Percentiles rank a stretch among this genome's conserved stretches.
phyloP scores from a whole-genome alignment of 2,797 vertebrate genomes.

The Sebastes dallii region DNA sequence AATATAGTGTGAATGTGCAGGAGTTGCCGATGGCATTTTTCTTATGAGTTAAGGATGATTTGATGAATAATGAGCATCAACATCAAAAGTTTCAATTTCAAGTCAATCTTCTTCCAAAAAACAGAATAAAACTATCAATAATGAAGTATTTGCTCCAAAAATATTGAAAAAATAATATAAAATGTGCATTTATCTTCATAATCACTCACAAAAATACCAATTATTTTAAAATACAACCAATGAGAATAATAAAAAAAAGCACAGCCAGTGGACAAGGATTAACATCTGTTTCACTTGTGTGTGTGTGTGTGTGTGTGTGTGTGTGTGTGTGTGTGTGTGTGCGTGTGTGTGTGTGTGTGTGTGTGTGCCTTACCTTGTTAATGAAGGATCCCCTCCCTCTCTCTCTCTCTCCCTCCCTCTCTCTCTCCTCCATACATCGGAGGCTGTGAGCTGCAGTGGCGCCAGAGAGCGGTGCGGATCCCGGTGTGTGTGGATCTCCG shows the following conservation, averaged over 20 bases:
- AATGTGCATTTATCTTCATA: not conserved
- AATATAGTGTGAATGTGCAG: not conserved
- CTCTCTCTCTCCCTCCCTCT: not conserved
- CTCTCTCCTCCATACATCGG: slow-evolving; percentile 51
- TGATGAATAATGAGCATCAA: not conserved
- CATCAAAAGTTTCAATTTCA: not conserved
- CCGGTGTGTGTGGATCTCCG: slow-evolving; percentile 48
- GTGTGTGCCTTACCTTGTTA: slow-evolving; percentile 29
- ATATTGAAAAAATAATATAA: not conserved
- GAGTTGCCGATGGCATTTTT: not conserved
- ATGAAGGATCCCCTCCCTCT: slow-evolving; percentile 20
- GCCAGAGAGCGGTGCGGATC: slow-evolving; percentile 60
- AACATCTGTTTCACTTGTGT: slow-evolving; percentile 11
- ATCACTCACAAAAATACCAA: not conserved
- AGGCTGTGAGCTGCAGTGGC: slow-evolving; percentile 68
- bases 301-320: not conserved
- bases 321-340: slow-evolving; percentile 5
- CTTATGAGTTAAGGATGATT: not conserved
- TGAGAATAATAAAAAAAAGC: not conserved
- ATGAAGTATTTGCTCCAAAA: not conserved
- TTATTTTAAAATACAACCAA: not conserved
- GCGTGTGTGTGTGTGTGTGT: not conserved
- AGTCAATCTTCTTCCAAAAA: not conserved
- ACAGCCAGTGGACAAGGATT: not conserved
- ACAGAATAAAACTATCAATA: not conserved